These are phyloP conservation scores for Herpetotheres cachinnans DNA, from an alignment of 2,113 vertebrate genomes.

Conservation along the genomic window DNA sequence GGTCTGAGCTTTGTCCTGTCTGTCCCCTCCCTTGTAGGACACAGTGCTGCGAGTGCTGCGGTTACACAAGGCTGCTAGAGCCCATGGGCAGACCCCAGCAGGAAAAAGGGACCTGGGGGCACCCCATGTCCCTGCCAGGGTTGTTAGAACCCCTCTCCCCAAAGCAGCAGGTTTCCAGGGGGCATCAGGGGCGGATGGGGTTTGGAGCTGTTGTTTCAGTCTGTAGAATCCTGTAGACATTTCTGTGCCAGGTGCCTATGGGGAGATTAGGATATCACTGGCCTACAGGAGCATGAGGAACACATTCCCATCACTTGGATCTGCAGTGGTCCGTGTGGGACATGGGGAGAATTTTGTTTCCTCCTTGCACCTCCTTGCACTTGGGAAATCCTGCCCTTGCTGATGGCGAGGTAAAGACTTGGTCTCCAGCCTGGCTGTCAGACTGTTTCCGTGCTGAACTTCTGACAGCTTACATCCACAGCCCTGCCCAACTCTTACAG, in stretches of 20 bases:
- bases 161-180: not conserved
- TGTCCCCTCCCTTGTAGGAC: not conserved
- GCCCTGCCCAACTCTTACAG: not conserved
- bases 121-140: not conserved
- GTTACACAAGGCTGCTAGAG: not conserved
- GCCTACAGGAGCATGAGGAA: not conserved
- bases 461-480: not conserved
- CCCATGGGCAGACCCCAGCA: accelerated
- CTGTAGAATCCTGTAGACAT: not conserved
- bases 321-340: not conserved
- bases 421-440: not conserved
- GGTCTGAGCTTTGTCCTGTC: not conserved
- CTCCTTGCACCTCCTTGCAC: not conserved
- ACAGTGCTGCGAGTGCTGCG: not conserved
- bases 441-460: not conserved
- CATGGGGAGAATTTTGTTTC: not conserved
- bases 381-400: not conserved
- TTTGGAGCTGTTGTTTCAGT: not conserved
- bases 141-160: not conserved
- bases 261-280: not conserved
- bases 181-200: accelerated
- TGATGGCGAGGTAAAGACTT: not conserved
- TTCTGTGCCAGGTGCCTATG: not conserved
- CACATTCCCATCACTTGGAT: not conserved
- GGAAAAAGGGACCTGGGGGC: not conserved